Evolutionary conservation across 2,113 vertebrate genomes (phyloP), one percentile per base, ranked within the genome.

Genomic region (Scomber colias): DNA sequence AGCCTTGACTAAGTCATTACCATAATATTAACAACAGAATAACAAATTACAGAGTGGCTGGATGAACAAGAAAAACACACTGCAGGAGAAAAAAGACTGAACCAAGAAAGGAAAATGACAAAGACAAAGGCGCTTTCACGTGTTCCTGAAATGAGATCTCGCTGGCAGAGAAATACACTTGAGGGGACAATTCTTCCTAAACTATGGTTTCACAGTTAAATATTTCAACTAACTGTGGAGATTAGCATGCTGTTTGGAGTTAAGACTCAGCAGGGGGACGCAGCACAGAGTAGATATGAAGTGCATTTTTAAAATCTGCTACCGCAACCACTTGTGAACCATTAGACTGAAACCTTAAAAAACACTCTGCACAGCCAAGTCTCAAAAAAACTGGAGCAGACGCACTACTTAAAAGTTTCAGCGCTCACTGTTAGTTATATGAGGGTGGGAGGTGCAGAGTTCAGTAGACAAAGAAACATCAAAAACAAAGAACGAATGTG

Each of bases 1-100:
- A 84, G 70, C 81, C 61, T 76, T 66, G 71, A 88, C 75, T 21
- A 67, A 84, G 50, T 50, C 61, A 77, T 86, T 79, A 79, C 78
- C 59, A 69, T 66, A 66, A 56, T 73, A 46, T 53, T 49, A 72
- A 75, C 44, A 64, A 35, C 50, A 65, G 49, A 79, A 65, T 40
- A 68, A 71, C 35, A 56, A 77, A 64, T 75, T 65, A 79, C 55
- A 0, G 31, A 87, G 79, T 0, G 6, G 24, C 55, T 55, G 70
- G 62, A 66, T 14, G 9, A 79, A 69, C 59, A 17, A 10, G 17
- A 71, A 49, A 71, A 57, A 44, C 16, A 45, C 21, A 71, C 8
- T 0, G 19, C 44, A 15, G 62, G 35, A 54, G 49, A 51, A 44
- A 45, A 81, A 69, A 62, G 19, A n/a, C 13, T 48, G 14, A 15